Evolutionary conservation across 1,140 invertebrate genomes (phyloP).

Genomic region (Diprion similis): DNA sequence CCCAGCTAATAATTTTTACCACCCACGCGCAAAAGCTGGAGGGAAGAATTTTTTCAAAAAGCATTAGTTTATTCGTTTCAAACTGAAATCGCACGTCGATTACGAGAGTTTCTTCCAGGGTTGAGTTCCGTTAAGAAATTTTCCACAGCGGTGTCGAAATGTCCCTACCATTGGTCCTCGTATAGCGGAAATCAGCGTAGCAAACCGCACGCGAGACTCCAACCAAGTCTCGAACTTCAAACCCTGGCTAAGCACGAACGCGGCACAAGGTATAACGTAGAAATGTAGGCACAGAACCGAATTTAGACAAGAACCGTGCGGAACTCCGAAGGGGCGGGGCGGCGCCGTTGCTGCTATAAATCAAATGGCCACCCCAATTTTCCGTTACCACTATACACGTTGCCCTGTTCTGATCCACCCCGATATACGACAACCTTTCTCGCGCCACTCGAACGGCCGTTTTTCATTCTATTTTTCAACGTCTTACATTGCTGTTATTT

Average conservation of each 20-base stretch:
- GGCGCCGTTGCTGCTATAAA: not conserved
- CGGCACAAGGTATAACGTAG: not conserved
- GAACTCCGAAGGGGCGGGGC: not conserved
- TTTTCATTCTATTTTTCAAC: too few relatives aligned
- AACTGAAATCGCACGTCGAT: not conserved
- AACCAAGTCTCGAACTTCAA: not conserved
- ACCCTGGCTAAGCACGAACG: not conserved
- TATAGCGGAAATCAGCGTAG: not conserved
- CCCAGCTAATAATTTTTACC: not conserved
- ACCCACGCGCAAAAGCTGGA: constrained; percentile 11
- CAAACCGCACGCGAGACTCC: not conserved
- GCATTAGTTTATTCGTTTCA: too few relatives aligned
- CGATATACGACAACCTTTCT: too few relatives aligned
- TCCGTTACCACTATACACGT: not conserved
- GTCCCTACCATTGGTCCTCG: not conserved
- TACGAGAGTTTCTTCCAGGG: not conserved
- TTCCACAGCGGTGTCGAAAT: not conserved
- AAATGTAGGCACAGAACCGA: not conserved
- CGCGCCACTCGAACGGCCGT: too few relatives aligned
- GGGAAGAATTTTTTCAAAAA: constrained; percentile 19
- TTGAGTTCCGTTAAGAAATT: not conserved
- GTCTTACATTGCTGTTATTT: too few relatives aligned
- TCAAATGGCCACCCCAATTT: constrained; percentile 7
- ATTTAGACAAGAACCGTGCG: not conserved
- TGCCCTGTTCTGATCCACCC: not conserved